Percentiles rank a stretch among this genome's conserved stretches.
These are phyloP conservation scores for Tachina grossa DNA, from an alignment of 2,888 invertebrate genomes.

Conservation along the genomic window DNA sequence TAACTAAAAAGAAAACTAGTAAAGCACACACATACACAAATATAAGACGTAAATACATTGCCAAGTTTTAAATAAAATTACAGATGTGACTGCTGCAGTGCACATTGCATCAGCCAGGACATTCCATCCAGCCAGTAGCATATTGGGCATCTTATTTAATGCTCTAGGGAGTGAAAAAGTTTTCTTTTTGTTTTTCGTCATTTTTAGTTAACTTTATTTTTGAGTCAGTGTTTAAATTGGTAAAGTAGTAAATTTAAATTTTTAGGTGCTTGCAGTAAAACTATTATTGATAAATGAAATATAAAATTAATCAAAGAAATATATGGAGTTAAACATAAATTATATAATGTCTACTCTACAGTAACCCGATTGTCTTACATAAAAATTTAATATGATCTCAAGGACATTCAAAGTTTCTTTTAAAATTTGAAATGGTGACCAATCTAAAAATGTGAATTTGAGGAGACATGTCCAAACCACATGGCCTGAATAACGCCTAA, in stretches of 20 bases:
- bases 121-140: slow-evolving; percentile 30
- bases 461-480: too few species aligned
- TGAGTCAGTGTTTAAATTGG: slow-evolving; percentile 15
- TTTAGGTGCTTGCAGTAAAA: not conserved
- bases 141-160: slow-evolving; percentile 54
- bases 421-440: too few species aligned
- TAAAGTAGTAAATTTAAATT: not conserved
- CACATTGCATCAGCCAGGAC: slow-evolving; percentile 49
- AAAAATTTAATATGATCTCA: too few species aligned
- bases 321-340: too few species aligned
- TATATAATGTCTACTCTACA: too few species aligned
- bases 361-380: too few species aligned
- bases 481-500: too few species aligned
- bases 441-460: too few species aligned
- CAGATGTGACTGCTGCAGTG: slow-evolving; percentile 69
- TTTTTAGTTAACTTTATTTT: slow-evolving; percentile 12
- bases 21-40: slow-evolving; percentile 18
- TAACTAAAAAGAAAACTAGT: slow-evolving; percentile 32
- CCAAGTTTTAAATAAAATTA: slow-evolving; percentile 67
- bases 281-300: too few species aligned
- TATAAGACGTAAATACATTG: slow-evolving; percentile 6
- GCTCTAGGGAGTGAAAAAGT: slow-evolving; percentile 40
- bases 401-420: too few species aligned
- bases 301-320: too few species aligned
- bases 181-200: not conserved